Evolutionary conservation across 2,888 invertebrate genomes (phyloP).

Genomic region (Trichopoda pennipes): DNA sequence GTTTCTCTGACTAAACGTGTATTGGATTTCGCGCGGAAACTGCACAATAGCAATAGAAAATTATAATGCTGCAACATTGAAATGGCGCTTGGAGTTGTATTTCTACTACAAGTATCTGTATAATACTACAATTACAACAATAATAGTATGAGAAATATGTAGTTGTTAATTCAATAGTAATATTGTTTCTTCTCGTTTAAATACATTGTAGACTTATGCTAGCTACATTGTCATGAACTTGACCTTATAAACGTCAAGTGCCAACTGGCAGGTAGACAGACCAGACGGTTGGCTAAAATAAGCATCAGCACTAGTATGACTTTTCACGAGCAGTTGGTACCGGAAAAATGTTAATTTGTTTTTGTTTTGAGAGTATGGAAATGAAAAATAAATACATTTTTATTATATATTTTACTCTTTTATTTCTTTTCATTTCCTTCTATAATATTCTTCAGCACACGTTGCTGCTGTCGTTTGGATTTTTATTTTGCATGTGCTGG

Average conservation of each 20-base stretch:
- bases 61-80: slow-evolving; percentile 34
- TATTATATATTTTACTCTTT: background rate
- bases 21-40: slow-evolving; percentile 6
- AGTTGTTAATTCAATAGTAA: slow-evolving; percentile 23
- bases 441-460: background rate
- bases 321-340: slow-evolving; percentile 39
- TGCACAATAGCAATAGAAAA: slow-evolving; percentile 13
- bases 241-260: slow-evolving; percentile 67
- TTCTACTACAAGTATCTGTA: slow-evolving; percentile 10
- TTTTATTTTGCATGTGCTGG: slow-evolving; percentile 42
- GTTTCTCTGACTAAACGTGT: background rate
- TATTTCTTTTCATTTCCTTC: background rate
- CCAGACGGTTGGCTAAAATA: slow-evolving; percentile 23
- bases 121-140: slow-evolving; percentile 27
- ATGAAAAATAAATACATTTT: slow-evolving; percentile 26
- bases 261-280: slow-evolving; percentile 53
- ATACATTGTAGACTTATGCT: slow-evolving; percentile 34
- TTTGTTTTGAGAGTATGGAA: slow-evolving; percentile 23
- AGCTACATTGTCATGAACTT: slow-evolving; percentile 65
- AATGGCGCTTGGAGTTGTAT: slow-evolving; percentile 56
- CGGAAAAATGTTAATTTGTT: slow-evolving; percentile 28
- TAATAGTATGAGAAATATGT: slow-evolving; percentile 7
- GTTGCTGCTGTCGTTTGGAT: slow-evolving; percentile 21
- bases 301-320: slow-evolving; percentile 35
- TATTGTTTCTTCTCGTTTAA: background rate